Evolutionary conservation across 2,888 invertebrate species (phyloP).

Genomic region (Athalia rosae): DNA sequence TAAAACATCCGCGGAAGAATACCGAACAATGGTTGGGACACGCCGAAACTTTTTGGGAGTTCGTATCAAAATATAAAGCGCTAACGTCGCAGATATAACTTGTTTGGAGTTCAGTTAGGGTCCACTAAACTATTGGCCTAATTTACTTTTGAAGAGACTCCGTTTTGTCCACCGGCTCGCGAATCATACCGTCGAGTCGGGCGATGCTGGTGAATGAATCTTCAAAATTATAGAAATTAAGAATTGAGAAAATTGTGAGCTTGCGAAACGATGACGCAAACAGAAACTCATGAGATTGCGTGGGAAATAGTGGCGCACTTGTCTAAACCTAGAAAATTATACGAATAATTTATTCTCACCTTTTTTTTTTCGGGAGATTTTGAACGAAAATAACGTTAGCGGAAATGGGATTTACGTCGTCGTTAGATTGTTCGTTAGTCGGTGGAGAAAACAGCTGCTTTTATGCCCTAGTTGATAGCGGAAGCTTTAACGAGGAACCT

Average conservation of each 20-base stretch:
- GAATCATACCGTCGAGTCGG: too few relatives aligned
- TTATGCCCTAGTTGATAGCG: neutral
- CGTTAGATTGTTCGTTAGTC: conserved; percentile 11
- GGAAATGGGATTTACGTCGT: neutral
- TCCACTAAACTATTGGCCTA: too few relatives aligned
- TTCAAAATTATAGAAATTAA: too few relatives aligned
- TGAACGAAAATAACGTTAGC: conserved; percentile 2
- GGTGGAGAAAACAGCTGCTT: conserved; percentile 23
- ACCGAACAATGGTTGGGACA: conserved; percentile 37
- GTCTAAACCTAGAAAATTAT: too few relatives aligned
- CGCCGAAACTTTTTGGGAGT: conserved; percentile 11
- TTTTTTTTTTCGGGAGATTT: neutral
- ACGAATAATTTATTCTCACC: neutral
- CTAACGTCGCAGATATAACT: neutral
- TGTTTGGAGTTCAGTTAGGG: neutral
- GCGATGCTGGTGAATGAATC: too few relatives aligned
- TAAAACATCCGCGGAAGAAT: conserved; percentile 36
- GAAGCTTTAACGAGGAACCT: conserved; percentile 33
- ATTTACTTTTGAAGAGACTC: too few relatives aligned
- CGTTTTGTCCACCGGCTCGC: too few relatives aligned
- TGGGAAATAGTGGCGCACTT: too few relatives aligned
- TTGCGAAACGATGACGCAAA: too few relatives aligned
- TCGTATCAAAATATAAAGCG: conserved; percentile 1
- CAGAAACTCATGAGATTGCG: too few relatives aligned
- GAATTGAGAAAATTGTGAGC: too few relatives aligned